Evolutionary conservation across 2,888 invertebrate species (phyloP).

Genomic region (Drymonia ruficornis): DNA sequence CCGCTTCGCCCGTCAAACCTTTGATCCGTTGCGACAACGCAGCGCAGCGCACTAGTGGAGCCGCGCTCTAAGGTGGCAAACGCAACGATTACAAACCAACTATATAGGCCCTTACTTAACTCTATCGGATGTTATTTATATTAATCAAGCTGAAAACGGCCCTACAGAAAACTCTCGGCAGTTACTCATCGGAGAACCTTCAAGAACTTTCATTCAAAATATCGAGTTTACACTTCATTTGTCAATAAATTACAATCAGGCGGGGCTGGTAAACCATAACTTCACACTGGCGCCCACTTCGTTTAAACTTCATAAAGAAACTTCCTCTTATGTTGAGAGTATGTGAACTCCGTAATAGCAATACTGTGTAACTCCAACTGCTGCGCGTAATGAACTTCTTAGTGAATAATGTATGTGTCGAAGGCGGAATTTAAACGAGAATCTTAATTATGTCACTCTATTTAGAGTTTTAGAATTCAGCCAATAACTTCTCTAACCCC

Average conservation of each 20-base stretch:
- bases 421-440: constrained; percentile 19
- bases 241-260: constrained; percentile 32
- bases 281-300: constrained; percentile 22
- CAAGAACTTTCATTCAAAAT: constrained; percentile 2
- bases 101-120: too few species aligned
- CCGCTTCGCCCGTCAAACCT: too few species aligned
- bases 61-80: too few species aligned
- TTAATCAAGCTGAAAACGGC: neutral
- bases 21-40: too few species aligned
- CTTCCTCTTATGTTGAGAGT: constrained; percentile 8
- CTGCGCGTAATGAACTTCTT: constrained; percentile 20
- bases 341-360: constrained; percentile 4
- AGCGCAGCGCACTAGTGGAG: too few species aligned
- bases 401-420: constrained; percentile 20
- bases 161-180: neutral
- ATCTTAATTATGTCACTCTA: neutral
- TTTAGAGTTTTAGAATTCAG: too few species aligned
- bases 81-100: too few species aligned
- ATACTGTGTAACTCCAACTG: constrained; percentile 11
- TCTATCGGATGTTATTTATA: too few species aligned
- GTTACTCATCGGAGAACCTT: neutral
- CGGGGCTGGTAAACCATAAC: constrained; percentile 16
- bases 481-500: too few species aligned
- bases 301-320: constrained; percentile 25
- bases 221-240: constrained; percentile 23